These are phyloP conservation scores for Platygyra sinensis DNA, from an alignment of 64 coral and sea anemone genomes.

Conservation along the genomic window DNA sequence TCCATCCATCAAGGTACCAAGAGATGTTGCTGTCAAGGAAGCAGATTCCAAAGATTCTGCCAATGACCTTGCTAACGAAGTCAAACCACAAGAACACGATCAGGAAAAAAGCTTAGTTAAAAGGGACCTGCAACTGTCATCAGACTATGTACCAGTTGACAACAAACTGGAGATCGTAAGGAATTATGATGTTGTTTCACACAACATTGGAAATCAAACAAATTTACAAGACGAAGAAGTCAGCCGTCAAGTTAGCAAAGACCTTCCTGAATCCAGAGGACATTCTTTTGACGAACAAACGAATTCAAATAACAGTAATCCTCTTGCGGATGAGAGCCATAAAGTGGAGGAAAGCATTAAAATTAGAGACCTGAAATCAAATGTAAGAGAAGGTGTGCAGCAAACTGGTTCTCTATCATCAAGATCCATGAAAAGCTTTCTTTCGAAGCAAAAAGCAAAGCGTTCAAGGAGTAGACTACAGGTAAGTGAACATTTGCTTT, in stretches of 20 bases:
- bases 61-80: not conserved
- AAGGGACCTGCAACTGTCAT: not conserved
- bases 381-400: not conserved
- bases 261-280: not conserved
- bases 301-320: not conserved
- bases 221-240: not conserved
- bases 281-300: not conserved
- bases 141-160: not conserved
- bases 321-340: not conserved
- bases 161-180: not conserved
- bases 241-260: not conserved
- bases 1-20: conserved; percentile 12
- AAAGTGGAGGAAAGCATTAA: not conserved
- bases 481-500: not conserved
- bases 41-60: not conserved
- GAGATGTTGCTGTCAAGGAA: not conserved
- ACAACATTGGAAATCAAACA: not conserved
- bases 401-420: not conserved
- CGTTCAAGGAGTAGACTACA: not conserved
- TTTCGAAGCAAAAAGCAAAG: conserved; percentile 7
- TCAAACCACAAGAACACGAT: not conserved
- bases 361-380: conserved; percentile 54
- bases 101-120: not conserved
- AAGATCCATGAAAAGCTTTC: conserved; percentile 21
- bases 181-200: not conserved